phyloP scores from a whole-genome alignment of 2,113 vertebrate species.

The Bos taurus region ARS-UCD2.0 NC_037347.1:53416001-53416500 shows the following conservation, averaged over 20 bases:
- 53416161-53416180: not conserved
- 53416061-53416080: not conserved
- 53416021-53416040: not conserved
- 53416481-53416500: not conserved
- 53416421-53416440: not conserved
- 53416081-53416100: not conserved
- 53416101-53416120: not conserved
- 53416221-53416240: not conserved
- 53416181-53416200: not conserved
- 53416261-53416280: not conserved
- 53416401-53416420: not conserved
- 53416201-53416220: not conserved
- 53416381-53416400: not conserved
- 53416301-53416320: not conserved
- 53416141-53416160: not conserved
- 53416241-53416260: not conserved
- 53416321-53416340: not conserved
- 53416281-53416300: not conserved
- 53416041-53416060: not conserved
- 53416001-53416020: fast-evolving
- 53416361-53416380: not conserved
- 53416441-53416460: not conserved
- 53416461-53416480: not conserved
- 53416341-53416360: not conserved
- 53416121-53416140: not conserved